A percentile compares a stretch with the other conserved stretches of the same genome.
phyloP scores from a whole-genome alignment of 2,888 invertebrate genomes.

The Dasypogon diadema region DNA sequence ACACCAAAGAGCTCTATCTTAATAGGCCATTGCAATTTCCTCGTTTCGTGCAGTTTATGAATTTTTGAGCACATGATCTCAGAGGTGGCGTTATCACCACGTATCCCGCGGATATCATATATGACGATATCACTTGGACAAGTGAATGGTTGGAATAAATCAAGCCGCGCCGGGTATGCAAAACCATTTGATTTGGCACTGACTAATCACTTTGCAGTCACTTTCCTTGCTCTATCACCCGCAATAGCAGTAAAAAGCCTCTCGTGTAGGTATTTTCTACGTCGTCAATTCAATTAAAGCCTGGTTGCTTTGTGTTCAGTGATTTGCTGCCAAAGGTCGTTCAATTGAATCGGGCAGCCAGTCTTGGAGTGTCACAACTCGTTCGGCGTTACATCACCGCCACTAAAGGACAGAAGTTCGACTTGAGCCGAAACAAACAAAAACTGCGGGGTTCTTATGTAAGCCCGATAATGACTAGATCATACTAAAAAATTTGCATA shows the following conservation, averaged over 20 bases:
- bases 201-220: constrained; percentile 12
- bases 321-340: constrained; percentile 4
- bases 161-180: background rate
- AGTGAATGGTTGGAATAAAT: background rate
- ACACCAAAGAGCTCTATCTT: constrained; percentile 3
- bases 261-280: constrained; percentile 10
- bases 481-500: background rate
- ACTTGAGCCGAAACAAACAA: background rate
- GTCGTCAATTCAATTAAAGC: constrained; percentile 20
- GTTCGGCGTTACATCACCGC: constrained; percentile 3
- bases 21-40: background rate
- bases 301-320: background rate
- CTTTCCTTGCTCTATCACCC: constrained; percentile 20
- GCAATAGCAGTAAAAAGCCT: background rate
- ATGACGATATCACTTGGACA: too few relatives aligned
- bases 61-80: background rate
- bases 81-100: background rate
- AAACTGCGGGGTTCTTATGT: background rate
- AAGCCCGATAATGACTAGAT: background rate
- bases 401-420: background rate
- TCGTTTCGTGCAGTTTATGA: background rate
- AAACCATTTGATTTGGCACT: background rate
- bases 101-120: background rate
- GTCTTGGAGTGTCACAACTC: background rate
- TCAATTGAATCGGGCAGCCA: background rate